A percentile compares a stretch with the other conserved stretches of the same genome.
These are phyloP conservation scores for Chrysotoxum bicinctum DNA, from an alignment of 2,888 invertebrate genomes.

Conservation along the genomic window DNA sequence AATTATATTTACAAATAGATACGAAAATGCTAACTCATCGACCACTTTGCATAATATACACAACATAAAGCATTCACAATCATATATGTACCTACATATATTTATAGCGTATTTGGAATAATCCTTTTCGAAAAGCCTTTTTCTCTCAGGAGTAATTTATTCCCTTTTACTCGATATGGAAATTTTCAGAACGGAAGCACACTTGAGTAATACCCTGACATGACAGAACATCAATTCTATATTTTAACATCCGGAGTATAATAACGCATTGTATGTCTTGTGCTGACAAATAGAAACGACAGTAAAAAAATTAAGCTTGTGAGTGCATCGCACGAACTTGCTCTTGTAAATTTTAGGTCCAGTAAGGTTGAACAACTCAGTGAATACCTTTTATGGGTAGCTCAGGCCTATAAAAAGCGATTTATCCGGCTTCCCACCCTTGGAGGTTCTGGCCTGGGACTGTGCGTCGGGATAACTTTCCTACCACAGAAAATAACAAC, in stretches of 20 bases:
- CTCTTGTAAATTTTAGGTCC: too few species aligned
- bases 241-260: slow-evolving; percentile 25
- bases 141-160: slow-evolving; percentile 10
- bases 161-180: slow-evolving; percentile 22
- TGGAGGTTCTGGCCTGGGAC: too few species aligned
- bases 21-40: slow-evolving; percentile 7
- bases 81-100: background rate
- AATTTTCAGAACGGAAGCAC: slow-evolving; percentile 16
- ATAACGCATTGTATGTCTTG: background rate
- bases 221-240: slow-evolving; percentile 46
- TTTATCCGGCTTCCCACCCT: too few species aligned
- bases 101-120: background rate
- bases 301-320: background rate
- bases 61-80: background rate
- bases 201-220: slow-evolving; percentile 34
- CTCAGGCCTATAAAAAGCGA: too few species aligned
- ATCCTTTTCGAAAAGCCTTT: background rate
- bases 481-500: too few species aligned
- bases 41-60: slow-evolving; percentile 14
- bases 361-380: too few species aligned
- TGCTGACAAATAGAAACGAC: slow-evolving; percentile 12
- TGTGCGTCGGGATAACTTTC: too few species aligned
- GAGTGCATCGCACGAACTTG: too few species aligned
- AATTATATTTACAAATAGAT: slow-evolving; percentile 34
- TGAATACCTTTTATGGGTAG: too few species aligned